Base-by-base conservation (phyloP, 2,888 invertebrate genomes). In the Therioaphis trifolii region DNA sequence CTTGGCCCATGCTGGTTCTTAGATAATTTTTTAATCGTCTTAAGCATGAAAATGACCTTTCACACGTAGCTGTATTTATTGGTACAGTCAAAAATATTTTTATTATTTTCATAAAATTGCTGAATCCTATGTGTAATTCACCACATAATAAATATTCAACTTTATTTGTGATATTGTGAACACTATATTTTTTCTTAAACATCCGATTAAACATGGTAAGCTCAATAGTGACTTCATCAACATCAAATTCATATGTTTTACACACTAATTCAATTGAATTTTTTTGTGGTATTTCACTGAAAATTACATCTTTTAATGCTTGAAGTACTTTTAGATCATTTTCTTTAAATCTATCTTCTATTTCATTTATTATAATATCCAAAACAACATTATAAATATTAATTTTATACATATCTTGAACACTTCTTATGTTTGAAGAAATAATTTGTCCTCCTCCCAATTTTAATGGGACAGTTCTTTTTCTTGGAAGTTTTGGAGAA, bases 341-440 rank as follows among this genome's bases (percentile, higher is more conserved):
- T 35, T 66, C n/a, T 66, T 66, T n/a, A 66, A 66, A 66, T 40
- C n/a, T 66, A 11, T 66, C 35, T 66, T 35, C n/a, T 66, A 66
- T 35, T 66, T n/a, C n/a, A 35, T 66, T 35, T 35, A 66, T 66
- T 40, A 35, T 40, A 66, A 66, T 35, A 66, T 66, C 35, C n/a
- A 66, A 35, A n/a, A 35, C 35, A 66, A 18, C 7, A 1, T 35
- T 7, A 35, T 66, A 35, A 18, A 11, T n/a, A n/a, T 66, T 66
- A n/a, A 66, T 66, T n/a, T 66, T 35, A 35, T 35, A 66, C n/a
- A 35, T 35, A n/a, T 35, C 35, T 15, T 35, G n/a, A 35, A 35
- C 7, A 35, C 66, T 63, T 29, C 2, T 43, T 43, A 43, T 43
- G 43, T 43, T 43, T 43, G 43, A 43, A 43, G 4, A 43, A 7